A percentile compares a stretch with the other conserved stretches of the same genome.
These are phyloP conservation scores for Trichogramma dendrolimi DNA, from an alignment of 2,888 invertebrate genomes.

Conservation along the genomic window DNA sequence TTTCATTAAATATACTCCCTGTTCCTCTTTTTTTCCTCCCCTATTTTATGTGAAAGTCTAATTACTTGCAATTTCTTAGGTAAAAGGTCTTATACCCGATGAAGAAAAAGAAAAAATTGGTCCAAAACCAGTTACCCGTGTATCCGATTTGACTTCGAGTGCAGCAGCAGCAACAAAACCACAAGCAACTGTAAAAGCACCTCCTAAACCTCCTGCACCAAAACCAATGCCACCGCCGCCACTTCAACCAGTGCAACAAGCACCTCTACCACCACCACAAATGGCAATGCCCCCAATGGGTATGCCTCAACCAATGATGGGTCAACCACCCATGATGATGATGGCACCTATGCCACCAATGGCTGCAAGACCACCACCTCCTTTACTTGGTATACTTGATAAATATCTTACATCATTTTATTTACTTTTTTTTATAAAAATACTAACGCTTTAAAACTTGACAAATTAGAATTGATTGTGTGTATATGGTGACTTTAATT, in stretches of 20 bases:
- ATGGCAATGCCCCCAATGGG: conserved; percentile 50
- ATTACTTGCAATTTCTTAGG: conserved; percentile 5
- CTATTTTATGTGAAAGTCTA: background rate
- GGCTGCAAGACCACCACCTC: conserved; percentile 48
- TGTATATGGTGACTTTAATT: background rate
- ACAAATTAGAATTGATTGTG: background rate
- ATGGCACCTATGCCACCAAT: conserved; percentile 60
- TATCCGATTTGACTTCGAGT: conserved; percentile 47
- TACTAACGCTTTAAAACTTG: background rate
- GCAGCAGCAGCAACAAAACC: conserved; percentile 48
- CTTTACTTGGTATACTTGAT: conserved; percentile 23
- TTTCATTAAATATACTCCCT: background rate
- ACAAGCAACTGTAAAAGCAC: conserved; percentile 48
- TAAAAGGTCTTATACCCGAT: conserved; percentile 87
- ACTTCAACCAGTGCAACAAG: conserved; percentile 36
- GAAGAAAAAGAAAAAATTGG: conserved; percentile 97
- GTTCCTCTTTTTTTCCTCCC: background rate
- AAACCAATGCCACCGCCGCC: conserved; percentile 51
- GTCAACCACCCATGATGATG: conserved; percentile 62
- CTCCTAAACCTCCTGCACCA: conserved; percentile 47
- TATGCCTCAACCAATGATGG: conserved; percentile 56
- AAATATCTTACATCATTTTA: conserved; percentile 6
- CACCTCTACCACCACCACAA: conserved; percentile 44
- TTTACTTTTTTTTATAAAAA: conserved; percentile 2
- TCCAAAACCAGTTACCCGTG: conserved; percentile 72